Evolutionary conservation across 2,888 invertebrate species (phyloP).

Genomic region (Euplagia quadripunctaria): DNA sequence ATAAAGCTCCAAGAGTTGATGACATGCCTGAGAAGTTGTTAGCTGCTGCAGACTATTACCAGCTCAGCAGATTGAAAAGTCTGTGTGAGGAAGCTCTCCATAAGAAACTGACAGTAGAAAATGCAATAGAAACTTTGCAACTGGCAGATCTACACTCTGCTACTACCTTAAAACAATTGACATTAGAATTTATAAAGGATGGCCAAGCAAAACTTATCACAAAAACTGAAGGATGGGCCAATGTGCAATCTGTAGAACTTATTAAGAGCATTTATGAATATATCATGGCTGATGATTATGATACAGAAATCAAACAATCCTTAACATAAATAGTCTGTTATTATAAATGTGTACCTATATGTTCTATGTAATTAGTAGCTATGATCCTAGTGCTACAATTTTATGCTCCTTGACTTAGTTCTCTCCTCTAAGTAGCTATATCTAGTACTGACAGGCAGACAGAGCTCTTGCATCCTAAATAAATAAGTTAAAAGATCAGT

Average conservation of each 20-base stretch:
- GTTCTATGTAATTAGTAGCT: background rate
- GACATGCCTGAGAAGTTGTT: conserved; percentile 80
- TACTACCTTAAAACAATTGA: conserved; percentile 69
- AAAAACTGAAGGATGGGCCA: conserved; percentile 79
- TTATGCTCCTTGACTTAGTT: background rate
- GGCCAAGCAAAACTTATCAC: conserved; percentile 80
- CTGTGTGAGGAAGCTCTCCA: conserved; percentile 81
- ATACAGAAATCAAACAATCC: conserved; percentile 58
- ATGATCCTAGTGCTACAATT: background rate
- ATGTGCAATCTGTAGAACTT: conserved; percentile 76
- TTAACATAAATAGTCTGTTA: conserved; percentile 4
- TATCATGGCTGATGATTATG: conserved; percentile 76
- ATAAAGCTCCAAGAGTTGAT: conserved; percentile 78
- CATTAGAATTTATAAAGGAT: conserved; percentile 81
- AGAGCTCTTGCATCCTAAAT: too few species aligned
- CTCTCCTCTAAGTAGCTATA: too few species aligned
- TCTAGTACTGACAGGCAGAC: too few species aligned
- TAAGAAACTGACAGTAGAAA: conserved; percentile 79
- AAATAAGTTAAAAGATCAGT: too few species aligned
- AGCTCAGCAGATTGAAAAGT: conserved; percentile 75
- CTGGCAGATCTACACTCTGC: conserved; percentile 81
- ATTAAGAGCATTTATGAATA: conserved; percentile 81
- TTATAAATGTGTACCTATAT: background rate
- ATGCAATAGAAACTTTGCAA: conserved; percentile 80
- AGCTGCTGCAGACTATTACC: conserved; percentile 82